Evolutionary conservation across 2,113 vertebrate genomes (phyloP).

Genomic region (Eira barbara): DNA sequence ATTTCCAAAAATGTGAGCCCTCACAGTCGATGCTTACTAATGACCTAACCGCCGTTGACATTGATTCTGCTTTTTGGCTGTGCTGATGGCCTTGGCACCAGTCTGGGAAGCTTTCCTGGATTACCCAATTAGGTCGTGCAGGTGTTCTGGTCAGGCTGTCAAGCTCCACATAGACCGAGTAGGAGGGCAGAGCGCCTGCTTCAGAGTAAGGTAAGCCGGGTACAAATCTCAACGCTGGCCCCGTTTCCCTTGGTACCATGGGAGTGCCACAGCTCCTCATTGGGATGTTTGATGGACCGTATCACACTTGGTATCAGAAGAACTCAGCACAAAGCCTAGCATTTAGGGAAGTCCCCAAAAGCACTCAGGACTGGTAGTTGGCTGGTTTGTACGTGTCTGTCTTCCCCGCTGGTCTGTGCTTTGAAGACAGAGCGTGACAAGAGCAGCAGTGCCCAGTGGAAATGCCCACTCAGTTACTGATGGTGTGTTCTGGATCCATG

Average conservation of each 20-base stretch:
- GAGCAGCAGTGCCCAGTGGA: background rate
- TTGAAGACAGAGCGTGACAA: background rate
- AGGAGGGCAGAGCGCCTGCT: background rate
- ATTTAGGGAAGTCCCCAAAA: background rate
- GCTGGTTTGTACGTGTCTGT: background rate
- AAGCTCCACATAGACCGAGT: accelerated
- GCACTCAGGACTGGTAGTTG: accelerated
- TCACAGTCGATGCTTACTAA: accelerated
- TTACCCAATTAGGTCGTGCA: too few relatives aligned
- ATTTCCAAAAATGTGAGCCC: background rate
- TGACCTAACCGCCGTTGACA: accelerated
- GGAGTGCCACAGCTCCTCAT: background rate
- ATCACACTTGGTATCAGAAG: background rate
- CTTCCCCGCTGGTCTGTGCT: background rate
- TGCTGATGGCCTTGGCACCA: background rate
- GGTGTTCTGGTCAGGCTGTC: background rate
- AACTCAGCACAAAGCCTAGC: background rate
- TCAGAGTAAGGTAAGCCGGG: background rate
- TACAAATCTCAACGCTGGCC: background rate
- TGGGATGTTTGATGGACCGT: background rate
- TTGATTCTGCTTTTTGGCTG: background rate
- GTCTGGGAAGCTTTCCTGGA: background rate
- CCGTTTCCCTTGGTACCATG: background rate
- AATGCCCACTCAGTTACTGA: accelerated
- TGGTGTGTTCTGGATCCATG: background rate